These are phyloP conservation scores for Ornithoptera alexandrae DNA, from an alignment of 2,888 invertebrate genomes.

Conservation along the genomic window DNA sequence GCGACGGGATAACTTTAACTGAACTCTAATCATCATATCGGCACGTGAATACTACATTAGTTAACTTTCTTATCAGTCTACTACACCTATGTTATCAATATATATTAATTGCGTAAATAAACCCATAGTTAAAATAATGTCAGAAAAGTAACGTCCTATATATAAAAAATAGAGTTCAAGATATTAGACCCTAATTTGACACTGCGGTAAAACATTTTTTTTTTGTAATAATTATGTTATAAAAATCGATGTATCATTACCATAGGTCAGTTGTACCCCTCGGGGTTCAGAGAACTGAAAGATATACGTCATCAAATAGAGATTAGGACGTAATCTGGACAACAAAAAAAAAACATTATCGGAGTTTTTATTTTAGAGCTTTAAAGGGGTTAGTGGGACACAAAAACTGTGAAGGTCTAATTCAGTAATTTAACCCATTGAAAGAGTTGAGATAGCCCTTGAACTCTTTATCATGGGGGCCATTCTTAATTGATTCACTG, in stretches of 20 bases:
- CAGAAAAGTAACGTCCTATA: neutral
- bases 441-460: conserved; percentile 63
- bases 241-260: conserved; percentile 4
- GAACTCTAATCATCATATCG: conserved; percentile 15
- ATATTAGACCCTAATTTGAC: neutral
- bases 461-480: conserved; percentile 44
- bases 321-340: conserved; percentile 21
- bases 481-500: neutral
- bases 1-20: conserved; percentile 15
- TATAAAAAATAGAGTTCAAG: neutral
- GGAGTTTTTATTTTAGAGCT: conserved; percentile 25
- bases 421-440: conserved; percentile 65
- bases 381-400: conserved; percentile 67
- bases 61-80: no score
- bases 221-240: conserved; percentile 12
- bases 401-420: conserved; percentile 60
- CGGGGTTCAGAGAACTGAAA: conserved; percentile 4
- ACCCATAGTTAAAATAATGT: neutral
- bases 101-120: no score
- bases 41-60: conserved; percentile 10
- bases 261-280: conserved; percentile 20
- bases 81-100: no score
- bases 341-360: conserved; percentile 17
- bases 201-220: neutral
- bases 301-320: conserved; percentile 29